Conservation (phyloP, 2,113 vertebrate genomes). For the Dasyurus viverrinus region DNA sequence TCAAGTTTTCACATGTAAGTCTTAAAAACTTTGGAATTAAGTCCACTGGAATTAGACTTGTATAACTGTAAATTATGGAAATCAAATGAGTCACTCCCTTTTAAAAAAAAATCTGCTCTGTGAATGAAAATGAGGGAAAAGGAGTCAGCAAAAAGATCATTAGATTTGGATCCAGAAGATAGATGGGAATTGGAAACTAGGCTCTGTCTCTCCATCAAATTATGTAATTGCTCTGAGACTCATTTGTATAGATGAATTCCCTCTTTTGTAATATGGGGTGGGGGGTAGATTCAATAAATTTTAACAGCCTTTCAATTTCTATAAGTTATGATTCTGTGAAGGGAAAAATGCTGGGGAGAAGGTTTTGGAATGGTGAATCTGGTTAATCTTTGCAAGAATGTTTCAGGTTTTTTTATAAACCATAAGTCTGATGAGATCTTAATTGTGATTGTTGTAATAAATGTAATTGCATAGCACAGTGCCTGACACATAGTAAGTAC, state of each 20-base stretch:
- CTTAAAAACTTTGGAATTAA: neutral
- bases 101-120: neutral
- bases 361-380: neutral
- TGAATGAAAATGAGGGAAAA: neutral
- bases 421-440: neutral
- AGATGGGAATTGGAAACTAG: neutral
- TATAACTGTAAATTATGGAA: neutral
- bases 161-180: neutral
- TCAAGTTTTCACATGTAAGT: too few species aligned
- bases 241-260: neutral
- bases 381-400: neutral
- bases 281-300: neutral
- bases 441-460: neutral
- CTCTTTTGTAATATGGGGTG: neutral
- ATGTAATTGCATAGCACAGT: neutral
- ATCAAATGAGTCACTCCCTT: neutral
- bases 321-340: neutral
- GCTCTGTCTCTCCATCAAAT: neutral
- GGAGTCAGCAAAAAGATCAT: neutral
- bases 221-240: neutral
- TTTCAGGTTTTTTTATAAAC: neutral
- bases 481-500: neutral
- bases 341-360: neutral
- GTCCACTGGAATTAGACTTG: neutral
- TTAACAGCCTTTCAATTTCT: neutral